Evolutionary conservation across 1,140 invertebrate genomes (phyloP).

Genomic region (Pachypeltis micranthus): DNA sequence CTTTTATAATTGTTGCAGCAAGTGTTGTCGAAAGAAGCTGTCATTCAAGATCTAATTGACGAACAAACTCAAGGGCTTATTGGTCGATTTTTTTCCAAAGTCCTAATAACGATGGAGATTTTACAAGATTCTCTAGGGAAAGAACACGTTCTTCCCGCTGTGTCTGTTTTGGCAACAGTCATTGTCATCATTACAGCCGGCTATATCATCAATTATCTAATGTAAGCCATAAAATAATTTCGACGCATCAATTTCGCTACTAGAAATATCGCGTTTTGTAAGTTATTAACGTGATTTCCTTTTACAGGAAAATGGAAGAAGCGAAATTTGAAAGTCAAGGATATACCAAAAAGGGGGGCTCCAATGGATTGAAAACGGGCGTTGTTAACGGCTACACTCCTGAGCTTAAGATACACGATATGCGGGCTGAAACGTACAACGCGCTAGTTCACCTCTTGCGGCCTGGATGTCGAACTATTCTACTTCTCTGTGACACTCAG

Average conservation of each 20-base stretch:
- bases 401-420: constrained; percentile 76
- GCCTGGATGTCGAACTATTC: constrained; percentile 86
- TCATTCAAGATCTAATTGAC: constrained; percentile 39
- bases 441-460: constrained; percentile 80
- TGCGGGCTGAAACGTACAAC: constrained; percentile 89
- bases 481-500: constrained; percentile 79
- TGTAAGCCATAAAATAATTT: constrained; percentile 46
- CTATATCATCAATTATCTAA: constrained; percentile 80
- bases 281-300: too few relatives aligned
- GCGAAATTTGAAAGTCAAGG: constrained; percentile 43
- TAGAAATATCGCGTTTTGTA: too few relatives aligned
- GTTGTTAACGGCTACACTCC: constrained; percentile 36
- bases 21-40: constrained; percentile 55
- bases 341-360: constrained; percentile 37
- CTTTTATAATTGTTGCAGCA: constrained; percentile 1
- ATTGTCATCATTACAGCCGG: constrained; percentile 66
- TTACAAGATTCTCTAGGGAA: constrained; percentile 60
- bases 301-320: constrained; percentile 59
- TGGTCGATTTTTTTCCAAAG: constrained; percentile 50
- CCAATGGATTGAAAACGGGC: constrained; percentile 29
- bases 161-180: constrained; percentile 72
- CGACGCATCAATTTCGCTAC: too few relatives aligned
- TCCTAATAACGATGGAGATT: constrained; percentile 58
- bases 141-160: constrained; percentile 65
- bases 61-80: constrained; percentile 51